Percentiles rank a stretch among this genome's conserved stretches.
These are phyloP conservation scores for Microtus obscurus DNA, from an alignment of 2,797 vertebrate species.

Conservation along the genomic window DNA sequence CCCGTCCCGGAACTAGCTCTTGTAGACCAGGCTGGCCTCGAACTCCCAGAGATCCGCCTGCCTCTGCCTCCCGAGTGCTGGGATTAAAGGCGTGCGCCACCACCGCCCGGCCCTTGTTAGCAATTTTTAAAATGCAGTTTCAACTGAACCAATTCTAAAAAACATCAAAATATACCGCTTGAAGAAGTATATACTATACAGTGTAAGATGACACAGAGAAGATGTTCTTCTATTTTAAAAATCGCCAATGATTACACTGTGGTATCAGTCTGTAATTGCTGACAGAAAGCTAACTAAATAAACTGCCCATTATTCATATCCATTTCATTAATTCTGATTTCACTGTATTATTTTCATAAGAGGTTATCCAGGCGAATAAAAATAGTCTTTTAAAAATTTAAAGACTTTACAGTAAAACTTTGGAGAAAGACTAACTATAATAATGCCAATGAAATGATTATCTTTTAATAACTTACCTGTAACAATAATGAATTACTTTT, in stretches of 20 bases:
- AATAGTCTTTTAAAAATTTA: neutral
- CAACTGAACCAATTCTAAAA: neutral
- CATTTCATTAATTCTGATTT: neutral
- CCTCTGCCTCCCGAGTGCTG: no score
- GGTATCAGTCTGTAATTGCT: neutral
- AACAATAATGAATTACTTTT: neutral
- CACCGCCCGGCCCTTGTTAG: no score
- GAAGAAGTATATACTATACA: neutral
- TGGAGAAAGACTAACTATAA: neutral
- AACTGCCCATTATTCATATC: neutral
- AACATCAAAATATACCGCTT: neutral
- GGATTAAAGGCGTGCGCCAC: no score
- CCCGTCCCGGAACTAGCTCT: no score
- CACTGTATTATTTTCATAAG: neutral
- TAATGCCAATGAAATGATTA: neutral
- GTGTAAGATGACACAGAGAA: neutral
- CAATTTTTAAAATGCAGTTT: neutral
- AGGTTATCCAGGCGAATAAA: neutral
- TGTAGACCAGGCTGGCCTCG: no score
- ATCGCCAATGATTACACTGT: neutral
- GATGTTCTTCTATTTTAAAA: neutral
- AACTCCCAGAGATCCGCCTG: no score
- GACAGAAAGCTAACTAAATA: neutral
- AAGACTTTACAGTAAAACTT: neutral
- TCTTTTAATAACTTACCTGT: neutral